Evolutionary conservation across 2,113 vertebrate genomes (phyloP), one percentile per base, ranked within the genome.

Genomic region (Riparia riparia): DNA sequence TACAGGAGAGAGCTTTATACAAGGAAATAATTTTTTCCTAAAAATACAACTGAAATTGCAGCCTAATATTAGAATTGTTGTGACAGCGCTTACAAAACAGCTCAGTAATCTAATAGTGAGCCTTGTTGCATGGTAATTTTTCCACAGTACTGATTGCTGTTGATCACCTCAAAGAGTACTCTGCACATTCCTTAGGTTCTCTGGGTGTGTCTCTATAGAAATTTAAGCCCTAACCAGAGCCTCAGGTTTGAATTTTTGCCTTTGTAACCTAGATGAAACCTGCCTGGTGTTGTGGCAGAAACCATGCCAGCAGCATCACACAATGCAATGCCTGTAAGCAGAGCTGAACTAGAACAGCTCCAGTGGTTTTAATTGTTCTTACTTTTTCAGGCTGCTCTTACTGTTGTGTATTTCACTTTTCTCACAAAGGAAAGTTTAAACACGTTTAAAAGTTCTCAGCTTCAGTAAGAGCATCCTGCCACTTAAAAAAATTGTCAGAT

Each of bases 131-230:
- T 34, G 19, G 12, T 34, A 78, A 31, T 72, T 74, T 41, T 83
- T 64, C 60, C 58, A 64, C 7, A 41, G 69, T 22, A 12, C 54
- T 91, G 68, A 24, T 7, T 71, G n/a, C 26, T 87, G 9, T 39
- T 78, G 37, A 12, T 68, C 20, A 63, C n/a, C 26, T 68, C 54
- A 53, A 47, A 69, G 24, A 82, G 8, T 42, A 64, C 16, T 85
- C 19, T 64, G 17, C 6, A 15, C 14, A 34, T 71, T 82, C 50
- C 63, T 41, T 0, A 0, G 14, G 9, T 19, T 77, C 12, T 76
- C 25, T n/a, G 12, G 10, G 3, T 6, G 2, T 11, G 5, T 60
- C 42, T 47, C 8, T 39, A 13, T 37, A 73, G 37, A 31, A 73
- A 50, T 69, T 77, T 41, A 56, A 91, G 2, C 11, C 73, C 18